Base-by-base conservation (phyloP, 2,797 vertebrate genomes). In the Squalus acanthias region DNA sequence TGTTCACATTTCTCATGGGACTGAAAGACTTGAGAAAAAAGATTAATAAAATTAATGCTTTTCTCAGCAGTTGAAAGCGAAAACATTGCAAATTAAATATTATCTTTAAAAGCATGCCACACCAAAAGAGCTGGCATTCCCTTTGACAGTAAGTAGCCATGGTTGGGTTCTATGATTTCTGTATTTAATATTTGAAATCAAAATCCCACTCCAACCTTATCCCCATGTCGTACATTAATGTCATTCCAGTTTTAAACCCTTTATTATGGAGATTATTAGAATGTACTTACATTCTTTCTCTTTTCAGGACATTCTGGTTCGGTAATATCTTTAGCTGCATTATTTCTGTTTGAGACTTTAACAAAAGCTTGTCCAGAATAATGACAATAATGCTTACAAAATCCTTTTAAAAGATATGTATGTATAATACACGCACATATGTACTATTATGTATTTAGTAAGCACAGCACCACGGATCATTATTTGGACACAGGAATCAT, bases 1-100 rank as follows among this genome's bases (percentile, higher is more conserved):
- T 95, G 46, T 74, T 70, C 93, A 95, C 46, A 72, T 95, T 95
- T 53, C 69, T 74, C n/a, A 12, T 95, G 12, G 22, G 70, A 95
- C n/a, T 57, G 20, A 33, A 63, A 46, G 63, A 69, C 33, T 33
- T 29, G n/a, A 39, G 4, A n/a, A 93, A 93, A 72, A 95, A 12
- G 50, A 95, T 95, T 57, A 76, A 74, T 72, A 95, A 95, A 95
- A 60, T 95, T 76, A 74, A 76, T 57, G 26, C 10, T 95, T 95
- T 94, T 76, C 50, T 57, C 50, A 57, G 57, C 50, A 57, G 29
- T 76, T 20, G 46, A 72, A 29, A 53, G 22, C 33, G 69, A 67
- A 53, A 53, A 95, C 70, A 60, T 74, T 95, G 29, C 94, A 95
- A 76, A 95, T 95, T 53, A 74, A 94, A 2, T 53, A 57, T 76